Conservation (phyloP, 2,797 vertebrate genomes). For the Gymnoscopelus braueri region DNA sequence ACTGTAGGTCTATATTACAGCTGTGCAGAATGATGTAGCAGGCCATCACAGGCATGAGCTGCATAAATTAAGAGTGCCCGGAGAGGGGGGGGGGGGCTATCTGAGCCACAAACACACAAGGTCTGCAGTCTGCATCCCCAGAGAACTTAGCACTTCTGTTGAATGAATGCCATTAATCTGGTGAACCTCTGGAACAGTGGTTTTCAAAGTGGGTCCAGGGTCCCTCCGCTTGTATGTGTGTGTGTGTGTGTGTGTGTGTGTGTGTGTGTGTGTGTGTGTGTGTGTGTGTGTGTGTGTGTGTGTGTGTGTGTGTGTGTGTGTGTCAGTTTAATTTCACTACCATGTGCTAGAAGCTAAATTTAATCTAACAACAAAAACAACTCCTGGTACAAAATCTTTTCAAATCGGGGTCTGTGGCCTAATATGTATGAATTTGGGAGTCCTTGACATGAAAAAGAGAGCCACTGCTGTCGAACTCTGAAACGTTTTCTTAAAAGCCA, state of each 20-base stretch:
- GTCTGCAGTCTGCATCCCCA: slow-evolving; percentile 6
- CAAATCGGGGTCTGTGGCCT: too few relatives aligned
- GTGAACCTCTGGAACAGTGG: slow-evolving; percentile 16
- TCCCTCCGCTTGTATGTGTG: background rate
- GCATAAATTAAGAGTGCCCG: slow-evolving; percentile 25
- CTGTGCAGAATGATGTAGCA: slow-evolving; percentile 27
- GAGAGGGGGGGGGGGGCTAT: background rate
- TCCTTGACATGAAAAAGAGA: too few relatives aligned
- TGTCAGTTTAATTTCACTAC: too few relatives aligned
- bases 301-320: too few relatives aligned
- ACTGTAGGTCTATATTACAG: slow-evolving; percentile 28
- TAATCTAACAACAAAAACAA: too few relatives aligned
- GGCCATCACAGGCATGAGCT: slow-evolving; percentile 41
- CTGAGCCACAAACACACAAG: slow-evolving; percentile 29
- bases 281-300: background rate
- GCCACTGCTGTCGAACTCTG: too few relatives aligned
- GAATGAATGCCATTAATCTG: slow-evolving; percentile 31
- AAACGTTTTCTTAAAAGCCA: too few relatives aligned
- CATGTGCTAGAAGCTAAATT: too few relatives aligned
- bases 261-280: background rate
- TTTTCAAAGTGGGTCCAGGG: slow-evolving; percentile 13
- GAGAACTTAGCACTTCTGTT: slow-evolving; percentile 14
- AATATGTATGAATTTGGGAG: too few relatives aligned
- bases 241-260: background rate
- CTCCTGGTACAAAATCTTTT: too few relatives aligned